These are phyloP conservation scores for Cettia cetti DNA, from an alignment of 2,113 vertebrate species.

Conservation along the genomic window DNA sequence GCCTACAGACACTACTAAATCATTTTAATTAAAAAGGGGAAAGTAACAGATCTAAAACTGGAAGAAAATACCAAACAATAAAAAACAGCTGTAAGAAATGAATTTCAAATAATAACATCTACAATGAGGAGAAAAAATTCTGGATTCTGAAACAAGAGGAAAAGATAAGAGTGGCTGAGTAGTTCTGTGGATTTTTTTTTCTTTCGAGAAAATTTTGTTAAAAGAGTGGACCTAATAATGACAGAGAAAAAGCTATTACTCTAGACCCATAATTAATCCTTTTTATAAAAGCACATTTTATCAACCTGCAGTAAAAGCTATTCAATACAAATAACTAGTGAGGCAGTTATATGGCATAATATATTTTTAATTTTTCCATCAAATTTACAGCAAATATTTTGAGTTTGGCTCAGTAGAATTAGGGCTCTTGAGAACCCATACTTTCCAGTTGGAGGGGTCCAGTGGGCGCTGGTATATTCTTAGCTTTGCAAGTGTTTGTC, in stretches of 20 bases:
- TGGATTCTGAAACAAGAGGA: not conserved
- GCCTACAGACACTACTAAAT: not conserved
- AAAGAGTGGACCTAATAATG: not conserved
- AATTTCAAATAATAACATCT: not conserved
- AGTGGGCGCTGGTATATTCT: fast-evolving
- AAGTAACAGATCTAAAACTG: not conserved
- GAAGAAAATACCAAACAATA: not conserved
- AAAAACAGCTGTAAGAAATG: not conserved
- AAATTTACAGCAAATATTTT: not conserved
- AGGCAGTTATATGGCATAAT: not conserved
- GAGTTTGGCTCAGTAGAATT: not conserved
- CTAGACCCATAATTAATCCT: not conserved
- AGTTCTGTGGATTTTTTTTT: not conserved
- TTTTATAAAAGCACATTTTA: not conserved
- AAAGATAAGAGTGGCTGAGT: not conserved
- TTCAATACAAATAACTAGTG: not conserved
- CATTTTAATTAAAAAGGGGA: not conserved
- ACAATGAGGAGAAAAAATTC: fast-evolving
- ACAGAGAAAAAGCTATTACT: not conserved
- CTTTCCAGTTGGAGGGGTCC: not conserved
- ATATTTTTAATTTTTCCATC: not conserved
- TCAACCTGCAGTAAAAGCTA: not conserved
- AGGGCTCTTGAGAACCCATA: not conserved
- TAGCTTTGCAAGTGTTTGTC: not conserved
- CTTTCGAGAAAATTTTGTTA: not conserved